Conservation (phyloP, 2,113 vertebrate genomes). For the Pygoscelis adeliae region DNA sequence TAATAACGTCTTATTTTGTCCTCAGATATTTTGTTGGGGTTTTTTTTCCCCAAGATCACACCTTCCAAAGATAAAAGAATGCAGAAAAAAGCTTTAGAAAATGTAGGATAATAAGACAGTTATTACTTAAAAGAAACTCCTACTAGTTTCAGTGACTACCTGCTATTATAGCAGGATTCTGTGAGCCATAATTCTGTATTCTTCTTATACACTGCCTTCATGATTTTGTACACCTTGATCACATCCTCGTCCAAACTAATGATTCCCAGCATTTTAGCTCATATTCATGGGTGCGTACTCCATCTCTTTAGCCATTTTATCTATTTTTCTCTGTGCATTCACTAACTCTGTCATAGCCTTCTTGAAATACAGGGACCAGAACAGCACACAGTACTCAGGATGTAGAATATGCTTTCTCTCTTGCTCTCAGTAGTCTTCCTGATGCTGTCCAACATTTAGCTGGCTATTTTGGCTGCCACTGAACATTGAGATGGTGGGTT, state of each 20-base stretch:
- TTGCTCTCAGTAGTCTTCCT: not conserved
- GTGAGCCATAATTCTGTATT: not conserved
- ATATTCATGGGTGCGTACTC: not conserved
- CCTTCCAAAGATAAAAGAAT: not conserved
- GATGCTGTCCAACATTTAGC: not conserved
- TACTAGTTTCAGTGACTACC: not conserved
- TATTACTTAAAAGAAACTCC: not conserved
- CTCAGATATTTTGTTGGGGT: not conserved
- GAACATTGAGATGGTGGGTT: not conserved
- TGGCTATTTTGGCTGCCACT: not conserved
- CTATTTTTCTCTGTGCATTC: not conserved
- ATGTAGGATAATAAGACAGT: not conserved
- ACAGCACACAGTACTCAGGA: not conserved
- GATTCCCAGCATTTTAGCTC: not conserved
- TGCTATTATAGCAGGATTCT: not conserved
- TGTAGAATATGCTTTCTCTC: not conserved
- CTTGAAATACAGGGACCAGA: not conserved
- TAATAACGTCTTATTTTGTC: not conserved
- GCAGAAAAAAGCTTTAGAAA: not conserved
- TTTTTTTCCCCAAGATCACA: not conserved
- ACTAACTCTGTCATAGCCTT: rapidly evolving
- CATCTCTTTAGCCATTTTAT: not conserved
- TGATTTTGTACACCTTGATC: not conserved
- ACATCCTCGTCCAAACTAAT: rapidly evolving
- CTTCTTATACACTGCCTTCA: not conserved